These are phyloP conservation scores for Crossaster papposus DNA, from an alignment of 53 echinoderm and acorn worm genomes.

Conservation along the genomic window DNA sequence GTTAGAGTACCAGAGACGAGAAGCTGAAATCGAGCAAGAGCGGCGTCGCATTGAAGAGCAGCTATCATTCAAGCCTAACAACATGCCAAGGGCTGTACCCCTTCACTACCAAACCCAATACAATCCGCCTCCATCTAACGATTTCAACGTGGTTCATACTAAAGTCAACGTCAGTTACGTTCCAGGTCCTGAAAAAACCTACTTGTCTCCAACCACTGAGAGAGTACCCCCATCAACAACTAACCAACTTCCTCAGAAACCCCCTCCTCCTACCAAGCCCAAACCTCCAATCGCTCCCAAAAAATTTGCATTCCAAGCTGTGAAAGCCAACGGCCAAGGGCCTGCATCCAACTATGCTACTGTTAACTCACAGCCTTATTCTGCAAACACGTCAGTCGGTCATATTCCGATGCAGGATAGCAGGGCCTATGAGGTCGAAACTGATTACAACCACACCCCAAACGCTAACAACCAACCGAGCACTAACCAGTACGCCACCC, in stretches of 20 bases:
- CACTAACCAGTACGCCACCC: conserved; percentile 53
- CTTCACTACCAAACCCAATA: conserved; percentile 2
- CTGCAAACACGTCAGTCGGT: conserved; percentile 33
- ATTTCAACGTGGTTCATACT: conserved; percentile 59
- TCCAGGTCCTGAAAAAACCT: conserved; percentile 71
- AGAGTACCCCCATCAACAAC: conserved; percentile 4
- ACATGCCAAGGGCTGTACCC: neutral
- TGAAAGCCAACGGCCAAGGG: conserved; percentile 48
- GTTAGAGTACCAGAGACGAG: conserved; percentile 79
- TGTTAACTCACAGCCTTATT: conserved; percentile 31
- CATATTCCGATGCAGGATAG: conserved; percentile 24
- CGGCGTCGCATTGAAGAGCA: conserved; percentile 83
- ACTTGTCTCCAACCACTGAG: conserved; percentile 35
- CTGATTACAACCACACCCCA: conserved; percentile 60
- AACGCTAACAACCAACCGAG: neutral
- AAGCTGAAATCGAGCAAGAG: conserved; percentile 85
- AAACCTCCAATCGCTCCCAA: conserved; percentile 81
- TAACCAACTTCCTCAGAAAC: conserved; percentile 11
- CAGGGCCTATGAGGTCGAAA: conserved; percentile 33
- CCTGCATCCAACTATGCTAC: conserved; percentile 40
- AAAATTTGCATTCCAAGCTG: conserved; percentile 58
- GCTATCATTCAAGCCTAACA: conserved; percentile 59
- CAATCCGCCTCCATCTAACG: conserved; percentile 44
- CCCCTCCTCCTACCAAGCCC: conserved; percentile 53
- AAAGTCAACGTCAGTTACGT: conserved; percentile 73